Conservation (phyloP, 2,113 vertebrate genomes). For the Anhinga rufa region DNA sequence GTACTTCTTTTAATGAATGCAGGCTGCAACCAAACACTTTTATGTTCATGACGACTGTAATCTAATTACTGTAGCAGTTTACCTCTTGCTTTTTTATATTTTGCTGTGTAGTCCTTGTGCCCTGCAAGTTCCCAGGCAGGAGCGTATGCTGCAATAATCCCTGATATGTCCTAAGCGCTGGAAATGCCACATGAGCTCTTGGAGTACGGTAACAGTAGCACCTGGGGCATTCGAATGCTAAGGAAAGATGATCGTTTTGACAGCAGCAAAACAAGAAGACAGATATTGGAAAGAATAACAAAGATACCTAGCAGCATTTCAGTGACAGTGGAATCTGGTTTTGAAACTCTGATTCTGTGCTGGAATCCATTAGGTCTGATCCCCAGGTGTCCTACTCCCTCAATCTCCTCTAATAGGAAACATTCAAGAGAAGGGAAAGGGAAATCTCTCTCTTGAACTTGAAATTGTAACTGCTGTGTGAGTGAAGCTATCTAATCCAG, state of each 20-base stretch:
- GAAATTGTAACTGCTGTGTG: neutral
- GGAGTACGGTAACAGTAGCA: neutral
- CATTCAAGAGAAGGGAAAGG: neutral
- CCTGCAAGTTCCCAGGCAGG: neutral
- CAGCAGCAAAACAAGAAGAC: neutral
- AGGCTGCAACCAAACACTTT: neutral
- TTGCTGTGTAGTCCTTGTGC: neutral
- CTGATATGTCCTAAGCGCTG: accelerated
- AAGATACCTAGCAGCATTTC: neutral
- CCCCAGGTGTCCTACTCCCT: neutral
- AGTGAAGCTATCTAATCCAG: neutral
- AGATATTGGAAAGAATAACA: neutral
- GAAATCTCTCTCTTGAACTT: neutral
- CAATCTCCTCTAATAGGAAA: neutral
- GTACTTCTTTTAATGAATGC: neutral
- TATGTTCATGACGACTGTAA: neutral
- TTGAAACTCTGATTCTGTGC: neutral
- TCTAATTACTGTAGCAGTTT: neutral
- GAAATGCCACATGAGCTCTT: neutral
- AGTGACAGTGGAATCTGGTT: neutral
- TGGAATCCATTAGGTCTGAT: conserved; percentile 2
- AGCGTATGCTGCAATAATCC: neutral
- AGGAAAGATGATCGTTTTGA: neutral
- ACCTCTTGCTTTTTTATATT: neutral
- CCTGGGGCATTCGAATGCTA: accelerated